Evolutionary conservation across 2,888 invertebrate species (phyloP), one percentile per base, ranked within the genome.

Genomic region (Pachydiplax longipennis): DNA sequence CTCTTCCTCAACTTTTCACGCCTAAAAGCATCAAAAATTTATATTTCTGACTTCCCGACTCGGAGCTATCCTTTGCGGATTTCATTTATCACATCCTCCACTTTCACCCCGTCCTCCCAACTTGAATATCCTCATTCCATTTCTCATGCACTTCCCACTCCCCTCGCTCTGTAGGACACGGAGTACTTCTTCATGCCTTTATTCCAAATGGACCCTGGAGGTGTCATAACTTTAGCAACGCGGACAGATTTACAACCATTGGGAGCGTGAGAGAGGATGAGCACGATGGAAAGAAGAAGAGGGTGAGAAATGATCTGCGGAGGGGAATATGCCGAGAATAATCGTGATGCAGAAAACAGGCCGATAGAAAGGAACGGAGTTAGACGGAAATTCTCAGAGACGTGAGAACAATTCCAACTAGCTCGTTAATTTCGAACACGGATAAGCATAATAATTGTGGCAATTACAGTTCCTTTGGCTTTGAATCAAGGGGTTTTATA

Each of bases 141-240:
- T 87, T n/a, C 12, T 37, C 61, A 6, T 44, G 18, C 37, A 15
- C n/a, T 25, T 5, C 61, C 87, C 35, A 10, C 82, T 37, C 25
- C 25, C n/a, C 53, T 82, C 82, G 31, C 61, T 37, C 35, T 18
- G 37, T 37, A 37, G 87, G 87, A 87, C 37, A 37, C 61, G 12
- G 58, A 37, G 37, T 65, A 87, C 61, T 87, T 87, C 35, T 87
- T 87, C 61, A 87, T 87, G 61, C 87, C 87, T 61, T 87, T 65
- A 87, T 87, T 87, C 87, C 87, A 65, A 61, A 87, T 61, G 61
- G 37, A 44, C 61, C 61, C 87, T 58, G 37, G 87, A 61, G 61
- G 87, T 87, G 87, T 48, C 40, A 87, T 87, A 87, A 87, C 87
- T 87, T 87, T 37, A 61, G 87, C 87, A 37, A 65, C 61, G 31